phyloP scores from a whole-genome alignment of 2,113 vertebrate genomes.

The Corythoichthys haematopterus region DNA sequence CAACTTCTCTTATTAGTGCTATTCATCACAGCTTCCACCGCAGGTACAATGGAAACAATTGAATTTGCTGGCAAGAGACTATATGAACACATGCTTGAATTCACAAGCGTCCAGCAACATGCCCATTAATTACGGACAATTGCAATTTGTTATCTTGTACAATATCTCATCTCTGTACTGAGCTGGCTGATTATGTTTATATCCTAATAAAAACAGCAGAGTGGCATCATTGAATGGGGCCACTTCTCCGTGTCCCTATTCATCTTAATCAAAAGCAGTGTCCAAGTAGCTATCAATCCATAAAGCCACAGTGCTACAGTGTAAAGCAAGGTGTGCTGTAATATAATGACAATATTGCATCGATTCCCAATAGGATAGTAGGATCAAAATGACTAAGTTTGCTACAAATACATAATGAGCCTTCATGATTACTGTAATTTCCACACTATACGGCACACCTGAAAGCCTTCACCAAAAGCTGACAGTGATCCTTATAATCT shows the following conservation, averaged over 20 bases:
- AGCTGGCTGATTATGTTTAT: conserved; percentile 29
- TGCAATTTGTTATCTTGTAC: conserved; percentile 32
- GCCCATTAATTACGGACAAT: conserved; percentile 21
- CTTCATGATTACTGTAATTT: no score
- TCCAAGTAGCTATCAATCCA: conserved; percentile 18
- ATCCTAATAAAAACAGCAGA: conserved; percentile 13
- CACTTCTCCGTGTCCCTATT: conserved; percentile 8
- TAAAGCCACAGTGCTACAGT: not conserved
- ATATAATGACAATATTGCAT: not conserved
- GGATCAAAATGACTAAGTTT: no score
- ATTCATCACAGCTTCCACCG: conserved; percentile 41
- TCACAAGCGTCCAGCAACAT: conserved; percentile 4
- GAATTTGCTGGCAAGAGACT: not conserved
- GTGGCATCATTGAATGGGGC: conserved; percentile 10
- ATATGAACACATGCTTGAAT: conserved; percentile 3
- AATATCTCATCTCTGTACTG: conserved; percentile 23
- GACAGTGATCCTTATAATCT: no score
- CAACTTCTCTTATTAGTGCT: conserved; percentile 22
- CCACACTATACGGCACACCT: no score
- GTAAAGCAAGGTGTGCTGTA: not conserved
- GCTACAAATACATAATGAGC: no score
- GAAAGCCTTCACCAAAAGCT: no score
- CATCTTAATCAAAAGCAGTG: conserved; percentile 7
- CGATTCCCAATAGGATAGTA: no score
- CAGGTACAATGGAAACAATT: conserved; percentile 3